phyloP scores from a whole-genome alignment of 2,113 vertebrate species.

The Nannobrachium achirus region DNA sequence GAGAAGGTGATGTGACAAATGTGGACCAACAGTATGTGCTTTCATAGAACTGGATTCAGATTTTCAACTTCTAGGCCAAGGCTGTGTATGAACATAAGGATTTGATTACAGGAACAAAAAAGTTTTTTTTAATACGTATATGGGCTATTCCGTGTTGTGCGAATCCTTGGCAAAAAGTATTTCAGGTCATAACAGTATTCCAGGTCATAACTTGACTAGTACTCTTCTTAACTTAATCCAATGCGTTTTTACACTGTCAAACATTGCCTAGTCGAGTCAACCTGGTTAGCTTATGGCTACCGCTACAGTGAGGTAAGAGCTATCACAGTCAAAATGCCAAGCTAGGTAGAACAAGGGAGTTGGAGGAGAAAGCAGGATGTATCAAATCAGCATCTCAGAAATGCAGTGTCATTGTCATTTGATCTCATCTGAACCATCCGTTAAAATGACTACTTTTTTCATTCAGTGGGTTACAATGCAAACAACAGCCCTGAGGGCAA shows the following conservation, averaged over 20 bases:
- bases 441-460: too few species aligned
- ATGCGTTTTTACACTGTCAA: slow-evolving; percentile 34
- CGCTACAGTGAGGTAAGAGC: slow-evolving; percentile 15
- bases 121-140: slow-evolving; percentile 46
- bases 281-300: neutral
- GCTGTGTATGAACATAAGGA: neutral
- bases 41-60: slow-evolving; percentile 7
- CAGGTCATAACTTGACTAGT: slow-evolving; percentile 36
- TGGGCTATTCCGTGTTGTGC: slow-evolving; percentile 17
- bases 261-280: slow-evolving; percentile 5
- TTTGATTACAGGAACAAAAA: slow-evolving; percentile 3
- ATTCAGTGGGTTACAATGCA: too few species aligned
- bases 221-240: slow-evolving; percentile 52
- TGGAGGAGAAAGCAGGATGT: slow-evolving; percentile 25
- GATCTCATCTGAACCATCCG: slow-evolving; percentile 18
- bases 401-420: slow-evolving; percentile 29
- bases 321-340: slow-evolving; percentile 10
- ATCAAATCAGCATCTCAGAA: slow-evolving; percentile 25
- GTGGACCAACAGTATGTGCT: slow-evolving; percentile 31
- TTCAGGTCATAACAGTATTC: slow-evolving; percentile 40
- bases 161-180: slow-evolving; percentile 27
- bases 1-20: neutral
- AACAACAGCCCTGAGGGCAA: neutral
- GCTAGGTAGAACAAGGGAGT: neutral
- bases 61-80: neutral